Evolutionary conservation across 2,888 invertebrate genomes (phyloP).

Genomic region (Eupelmus urozonus): DNA sequence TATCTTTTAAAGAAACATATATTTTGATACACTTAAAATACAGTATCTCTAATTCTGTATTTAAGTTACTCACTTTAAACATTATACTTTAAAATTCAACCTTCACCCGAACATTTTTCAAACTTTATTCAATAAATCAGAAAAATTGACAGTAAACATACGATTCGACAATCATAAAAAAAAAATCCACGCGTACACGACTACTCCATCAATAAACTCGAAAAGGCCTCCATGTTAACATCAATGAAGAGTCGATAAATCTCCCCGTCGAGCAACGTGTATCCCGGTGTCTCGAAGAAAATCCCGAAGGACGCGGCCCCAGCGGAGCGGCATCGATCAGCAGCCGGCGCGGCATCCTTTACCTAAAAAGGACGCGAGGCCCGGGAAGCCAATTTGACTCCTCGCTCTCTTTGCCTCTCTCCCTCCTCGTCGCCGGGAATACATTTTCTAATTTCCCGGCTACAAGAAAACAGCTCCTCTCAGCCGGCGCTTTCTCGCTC

Average conservation of each 20-base stretch:
- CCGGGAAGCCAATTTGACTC: slow-evolving; percentile 35
- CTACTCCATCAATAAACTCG: too few relatives aligned
- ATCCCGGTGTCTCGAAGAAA: not conserved
- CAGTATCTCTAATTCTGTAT: not conserved
- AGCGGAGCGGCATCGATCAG: not conserved
- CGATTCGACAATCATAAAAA: too few relatives aligned
- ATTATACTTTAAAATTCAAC: too few relatives aligned
- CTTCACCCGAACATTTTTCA: too few relatives aligned
- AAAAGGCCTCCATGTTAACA: not conserved
- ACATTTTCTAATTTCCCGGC: slow-evolving; percentile 46
- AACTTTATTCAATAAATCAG: too few relatives aligned
- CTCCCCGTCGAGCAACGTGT: not conserved
- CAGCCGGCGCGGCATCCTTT: not conserved
- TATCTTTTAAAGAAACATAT: too few relatives aligned
- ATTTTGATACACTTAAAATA: not conserved
- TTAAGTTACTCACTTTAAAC: too few relatives aligned
- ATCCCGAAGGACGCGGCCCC: not conserved
- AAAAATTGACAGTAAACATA: too few relatives aligned
- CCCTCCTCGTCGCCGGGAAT: too few relatives aligned
- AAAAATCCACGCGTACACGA: too few relatives aligned
- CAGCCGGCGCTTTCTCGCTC: not conserved
- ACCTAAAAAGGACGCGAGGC: not conserved
- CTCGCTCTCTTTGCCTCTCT: not conserved
- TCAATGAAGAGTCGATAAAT: slow-evolving; percentile 16
- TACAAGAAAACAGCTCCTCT: slow-evolving; percentile 12